A percentile compares a stretch with the other conserved stretches of the same genome.
Evolutionary conservation across 2,888 invertebrate genomes (phyloP).

Genomic region (Litoditis marina): DNA sequence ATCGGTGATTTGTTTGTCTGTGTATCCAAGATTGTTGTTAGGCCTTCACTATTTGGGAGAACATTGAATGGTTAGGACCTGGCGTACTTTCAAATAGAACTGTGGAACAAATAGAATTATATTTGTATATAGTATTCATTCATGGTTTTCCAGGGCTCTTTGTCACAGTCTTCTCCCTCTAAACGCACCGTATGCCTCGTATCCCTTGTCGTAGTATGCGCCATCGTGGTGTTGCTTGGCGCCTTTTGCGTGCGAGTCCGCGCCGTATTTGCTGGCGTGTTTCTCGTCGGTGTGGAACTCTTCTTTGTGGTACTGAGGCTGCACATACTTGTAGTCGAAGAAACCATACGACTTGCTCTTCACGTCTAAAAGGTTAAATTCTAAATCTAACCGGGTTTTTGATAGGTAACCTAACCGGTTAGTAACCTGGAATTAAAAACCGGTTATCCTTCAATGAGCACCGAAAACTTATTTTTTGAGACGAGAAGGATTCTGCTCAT

Average conservation of each 20-base stretch:
- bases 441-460: too few relatives aligned
- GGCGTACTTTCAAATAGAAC: too few relatives aligned
- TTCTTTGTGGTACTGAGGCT: conserved; percentile 55
- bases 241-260: conserved; percentile 42
- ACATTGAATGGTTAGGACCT: too few relatives aligned
- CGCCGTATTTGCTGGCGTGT: conserved; percentile 50
- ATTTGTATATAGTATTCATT: conserved; percentile 7
- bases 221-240: conserved; percentile 35
- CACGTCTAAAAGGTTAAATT: conserved; percentile 43
- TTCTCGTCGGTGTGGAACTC: conserved; percentile 54
- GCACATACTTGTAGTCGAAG: conserved; percentile 54
- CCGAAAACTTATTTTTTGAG: too few relatives aligned
- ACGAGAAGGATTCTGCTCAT: too few relatives aligned
- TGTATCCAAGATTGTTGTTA: too few relatives aligned
- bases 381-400: too few relatives aligned
- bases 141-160: not conserved
- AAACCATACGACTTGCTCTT: conserved; percentile 53
- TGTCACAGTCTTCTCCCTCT: too few relatives aligned
- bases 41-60: too few relatives aligned
- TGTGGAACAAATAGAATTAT: conserved; percentile 31
- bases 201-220: conserved; percentile 46
- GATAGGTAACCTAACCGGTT: too few relatives aligned
- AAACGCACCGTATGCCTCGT: conserved; percentile 35
- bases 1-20: too few relatives aligned
- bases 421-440: too few relatives aligned